A percentile compares a stretch with the other conserved stretches of the same genome.
These are phyloP conservation scores for Hyposoter didymator DNA, from an alignment of 2,888 invertebrate species.

Conservation along the genomic window DNA sequence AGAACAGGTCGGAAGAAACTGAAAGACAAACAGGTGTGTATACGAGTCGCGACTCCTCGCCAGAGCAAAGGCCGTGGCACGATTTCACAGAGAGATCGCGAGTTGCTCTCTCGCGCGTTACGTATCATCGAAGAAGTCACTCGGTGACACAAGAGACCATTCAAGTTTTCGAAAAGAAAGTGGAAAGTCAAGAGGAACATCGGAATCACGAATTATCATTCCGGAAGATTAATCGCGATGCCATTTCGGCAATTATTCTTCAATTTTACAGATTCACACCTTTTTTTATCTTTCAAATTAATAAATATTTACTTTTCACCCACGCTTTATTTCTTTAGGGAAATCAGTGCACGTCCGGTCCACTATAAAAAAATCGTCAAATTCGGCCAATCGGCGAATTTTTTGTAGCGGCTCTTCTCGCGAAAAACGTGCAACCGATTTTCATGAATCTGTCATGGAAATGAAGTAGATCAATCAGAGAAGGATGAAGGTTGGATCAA, in stretches of 20 bases:
- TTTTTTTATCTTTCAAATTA: not conserved
- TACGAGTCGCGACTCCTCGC: slow-evolving; percentile 10
- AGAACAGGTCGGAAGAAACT: not conserved
- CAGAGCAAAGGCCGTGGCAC: slow-evolving; percentile 56
- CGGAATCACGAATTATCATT: not conserved
- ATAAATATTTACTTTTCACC: not conserved
- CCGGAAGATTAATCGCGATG: not conserved
- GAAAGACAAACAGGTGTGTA: slow-evolving; percentile 22
- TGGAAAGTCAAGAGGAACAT: slow-evolving; percentile 1
- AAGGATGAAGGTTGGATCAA: too few species aligned
- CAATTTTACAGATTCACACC: not conserved
- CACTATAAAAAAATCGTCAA: too few species aligned
- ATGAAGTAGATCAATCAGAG: too few species aligned
- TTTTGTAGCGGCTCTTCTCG: too few species aligned
- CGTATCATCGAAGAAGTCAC: slow-evolving; percentile 56
- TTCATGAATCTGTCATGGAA: too few species aligned
- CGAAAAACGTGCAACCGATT: too few species aligned
- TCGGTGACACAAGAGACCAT: slow-evolving; percentile 10
- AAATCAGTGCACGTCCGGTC: too few species aligned
- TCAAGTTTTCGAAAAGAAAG: slow-evolving; percentile 20
- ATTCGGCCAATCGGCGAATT: too few species aligned
- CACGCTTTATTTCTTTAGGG: too few species aligned
- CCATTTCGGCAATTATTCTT: not conserved
- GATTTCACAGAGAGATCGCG: slow-evolving; percentile 62
- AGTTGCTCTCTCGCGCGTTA: slow-evolving; percentile 47